phyloP scores from a whole-genome alignment of 2,113 vertebrate genomes.

The Neofelis nebulosa region DNA sequence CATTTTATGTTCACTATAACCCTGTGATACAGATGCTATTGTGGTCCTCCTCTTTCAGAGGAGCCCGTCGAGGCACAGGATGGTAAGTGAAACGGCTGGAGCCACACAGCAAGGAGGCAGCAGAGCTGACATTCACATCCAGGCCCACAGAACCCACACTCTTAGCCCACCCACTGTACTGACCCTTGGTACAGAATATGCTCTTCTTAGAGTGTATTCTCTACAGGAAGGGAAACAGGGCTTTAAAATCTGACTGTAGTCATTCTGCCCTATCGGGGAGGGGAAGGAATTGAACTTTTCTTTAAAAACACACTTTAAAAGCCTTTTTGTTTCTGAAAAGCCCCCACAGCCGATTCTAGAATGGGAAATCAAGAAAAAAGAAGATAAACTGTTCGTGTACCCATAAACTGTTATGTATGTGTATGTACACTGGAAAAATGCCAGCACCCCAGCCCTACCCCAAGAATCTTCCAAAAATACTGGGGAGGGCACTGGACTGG shows the following conservation, averaged over 20 bases:
- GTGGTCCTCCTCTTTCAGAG: not conserved
- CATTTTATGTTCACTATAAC: not conserved
- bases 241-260: not conserved
- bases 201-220: not conserved
- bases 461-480: not conserved
- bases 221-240: not conserved
- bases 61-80: not conserved
- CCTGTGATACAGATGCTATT: not conserved
- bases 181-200: not conserved
- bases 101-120: not conserved
- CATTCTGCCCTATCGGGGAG: not conserved
- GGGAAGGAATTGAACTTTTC: not conserved
- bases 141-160: not conserved
- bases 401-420: not conserved
- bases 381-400: not conserved
- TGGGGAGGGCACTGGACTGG: not conserved
- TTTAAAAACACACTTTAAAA: slow-evolving; percentile 44
- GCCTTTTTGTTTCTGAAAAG: slow-evolving; percentile 36
- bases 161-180: not conserved
- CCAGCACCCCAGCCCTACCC: not conserved
- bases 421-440: not conserved
- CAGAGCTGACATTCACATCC: not conserved
- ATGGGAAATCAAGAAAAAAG: slow-evolving; percentile 21
- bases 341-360: not conserved
- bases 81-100: not conserved